Conservation (phyloP, 2,888 invertebrate species). For the Harpalus rubripes region DNA sequence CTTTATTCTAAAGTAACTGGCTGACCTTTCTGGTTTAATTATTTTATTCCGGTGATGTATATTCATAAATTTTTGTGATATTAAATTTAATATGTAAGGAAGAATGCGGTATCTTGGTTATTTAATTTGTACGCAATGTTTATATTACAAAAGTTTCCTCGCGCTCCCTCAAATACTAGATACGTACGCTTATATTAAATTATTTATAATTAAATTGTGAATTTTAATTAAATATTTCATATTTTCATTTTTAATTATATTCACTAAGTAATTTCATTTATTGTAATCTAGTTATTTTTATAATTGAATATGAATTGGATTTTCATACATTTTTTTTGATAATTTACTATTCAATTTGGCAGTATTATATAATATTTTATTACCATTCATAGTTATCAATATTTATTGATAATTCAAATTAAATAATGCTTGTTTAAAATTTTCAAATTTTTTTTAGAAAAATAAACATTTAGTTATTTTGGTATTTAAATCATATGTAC, state of each 20-base stretch:
- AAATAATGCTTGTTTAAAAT: neutral
- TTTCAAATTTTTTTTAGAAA: no score
- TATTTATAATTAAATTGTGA: conserved; percentile 43
- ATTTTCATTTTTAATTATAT: conserved; percentile 52
- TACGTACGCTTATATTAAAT: conserved; percentile 32
- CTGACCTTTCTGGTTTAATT: conserved; percentile 27
- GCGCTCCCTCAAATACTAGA: conserved; percentile 14
- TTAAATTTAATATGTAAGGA: conserved; percentile 45
- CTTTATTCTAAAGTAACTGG: conserved; percentile 4
- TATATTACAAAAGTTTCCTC: conserved; percentile 45
- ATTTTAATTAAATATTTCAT: conserved; percentile 50
- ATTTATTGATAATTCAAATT: neutral
- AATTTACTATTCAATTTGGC: neutral
- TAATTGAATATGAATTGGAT: no score
- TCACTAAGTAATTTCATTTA: conserved; percentile 22
- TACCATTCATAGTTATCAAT: neutral
- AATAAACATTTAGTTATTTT: no score
- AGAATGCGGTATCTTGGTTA: conserved; percentile 36
- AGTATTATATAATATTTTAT: neutral
- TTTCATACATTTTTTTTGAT: conserved; percentile 3
- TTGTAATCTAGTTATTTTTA: no score
- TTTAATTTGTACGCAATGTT: conserved; percentile 39
- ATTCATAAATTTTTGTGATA: conserved; percentile 31
- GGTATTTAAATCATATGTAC: neutral
- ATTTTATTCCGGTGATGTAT: conserved; percentile 8